Conservation (phyloP, 2,797 vertebrate species). For the Xenops minutus region DNA sequence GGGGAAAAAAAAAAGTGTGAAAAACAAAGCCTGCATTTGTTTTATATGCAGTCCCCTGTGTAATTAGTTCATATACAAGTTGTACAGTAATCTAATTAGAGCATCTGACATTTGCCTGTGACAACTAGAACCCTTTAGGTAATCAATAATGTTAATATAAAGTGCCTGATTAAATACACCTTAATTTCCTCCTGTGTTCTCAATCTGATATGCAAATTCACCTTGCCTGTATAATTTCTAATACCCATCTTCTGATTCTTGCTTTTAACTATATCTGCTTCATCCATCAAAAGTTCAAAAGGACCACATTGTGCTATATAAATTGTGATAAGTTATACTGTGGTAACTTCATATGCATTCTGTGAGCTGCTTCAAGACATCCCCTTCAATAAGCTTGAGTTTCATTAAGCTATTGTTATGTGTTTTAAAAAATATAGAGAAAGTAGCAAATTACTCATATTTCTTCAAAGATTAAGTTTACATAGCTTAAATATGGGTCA, state of each 20-base stretch:
- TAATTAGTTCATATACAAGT: slow-evolving; percentile 28
- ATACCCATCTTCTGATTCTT: not conserved
- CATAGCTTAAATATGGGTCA: not conserved
- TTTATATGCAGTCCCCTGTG: not conserved
- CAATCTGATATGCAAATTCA: slow-evolving; percentile 52
- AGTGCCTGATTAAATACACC: slow-evolving; percentile 57
- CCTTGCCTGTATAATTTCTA: not conserved
- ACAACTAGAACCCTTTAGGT: slow-evolving; percentile 43
- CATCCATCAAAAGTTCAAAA: not conserved
- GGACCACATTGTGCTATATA: not conserved
- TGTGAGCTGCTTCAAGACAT: not conserved
- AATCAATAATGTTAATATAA: slow-evolving; percentile 71
- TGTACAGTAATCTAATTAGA: slow-evolving; percentile 58
- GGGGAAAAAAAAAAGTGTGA: not conserved
- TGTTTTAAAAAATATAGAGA: not conserved
- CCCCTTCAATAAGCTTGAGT: not conserved
- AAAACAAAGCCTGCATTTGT: slow-evolving; percentile 18
- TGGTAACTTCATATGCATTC: not conserved
- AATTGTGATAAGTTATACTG: not conserved
- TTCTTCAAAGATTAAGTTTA: not conserved
- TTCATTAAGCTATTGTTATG: not conserved
- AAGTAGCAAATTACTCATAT: not conserved
- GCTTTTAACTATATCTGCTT: not conserved
- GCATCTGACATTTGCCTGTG: slow-evolving; percentile 56
- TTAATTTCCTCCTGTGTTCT: slow-evolving; percentile 51